Percentiles rank a stretch among this genome's conserved stretches.
phyloP scores from a whole-genome alignment of 2,797 vertebrate species.

The Hydrophis major region DNA sequence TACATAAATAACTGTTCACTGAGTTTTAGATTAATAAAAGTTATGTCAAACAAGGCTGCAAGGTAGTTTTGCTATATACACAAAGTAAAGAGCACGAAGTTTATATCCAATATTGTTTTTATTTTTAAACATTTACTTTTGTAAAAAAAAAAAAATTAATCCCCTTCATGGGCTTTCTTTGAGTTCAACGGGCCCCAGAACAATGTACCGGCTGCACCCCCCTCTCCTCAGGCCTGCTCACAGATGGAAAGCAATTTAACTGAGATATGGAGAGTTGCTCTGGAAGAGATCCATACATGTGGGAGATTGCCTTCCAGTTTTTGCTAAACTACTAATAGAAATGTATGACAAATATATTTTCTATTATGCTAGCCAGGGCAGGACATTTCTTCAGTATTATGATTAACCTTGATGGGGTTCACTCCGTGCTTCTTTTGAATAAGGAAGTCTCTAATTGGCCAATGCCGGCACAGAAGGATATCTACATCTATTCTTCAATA shows the following conservation, averaged over 20 bases:
- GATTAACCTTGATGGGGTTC: neutral
- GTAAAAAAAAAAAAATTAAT: no score
- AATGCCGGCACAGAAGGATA: neutral
- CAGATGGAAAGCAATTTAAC: neutral
- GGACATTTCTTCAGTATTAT: neutral
- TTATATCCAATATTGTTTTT: no score
- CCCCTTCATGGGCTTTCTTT: no score
- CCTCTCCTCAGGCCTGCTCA: neutral
- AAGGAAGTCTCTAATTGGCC: neutral
- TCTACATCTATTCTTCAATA: neutral
- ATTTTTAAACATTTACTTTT: no score
- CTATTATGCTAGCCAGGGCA: neutral
- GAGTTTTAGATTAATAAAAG: no score
- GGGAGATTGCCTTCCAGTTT: neutral
- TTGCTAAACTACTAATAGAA: neutral
- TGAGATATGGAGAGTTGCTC: neutral
- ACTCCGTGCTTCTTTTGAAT: neutral
- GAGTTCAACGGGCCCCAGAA: no score
- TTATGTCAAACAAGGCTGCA: no score
- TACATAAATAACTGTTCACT: no score
- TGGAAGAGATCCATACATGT: neutral
- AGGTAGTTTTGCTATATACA: no score
- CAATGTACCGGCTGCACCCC: no score
- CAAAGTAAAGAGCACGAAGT: no score
- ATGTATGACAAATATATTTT: neutral